Evolutionary conservation across 2,113 vertebrate species (phyloP), one percentile per base, ranked within the genome.

Genomic region (Oxyruncus cristatus): DNA sequence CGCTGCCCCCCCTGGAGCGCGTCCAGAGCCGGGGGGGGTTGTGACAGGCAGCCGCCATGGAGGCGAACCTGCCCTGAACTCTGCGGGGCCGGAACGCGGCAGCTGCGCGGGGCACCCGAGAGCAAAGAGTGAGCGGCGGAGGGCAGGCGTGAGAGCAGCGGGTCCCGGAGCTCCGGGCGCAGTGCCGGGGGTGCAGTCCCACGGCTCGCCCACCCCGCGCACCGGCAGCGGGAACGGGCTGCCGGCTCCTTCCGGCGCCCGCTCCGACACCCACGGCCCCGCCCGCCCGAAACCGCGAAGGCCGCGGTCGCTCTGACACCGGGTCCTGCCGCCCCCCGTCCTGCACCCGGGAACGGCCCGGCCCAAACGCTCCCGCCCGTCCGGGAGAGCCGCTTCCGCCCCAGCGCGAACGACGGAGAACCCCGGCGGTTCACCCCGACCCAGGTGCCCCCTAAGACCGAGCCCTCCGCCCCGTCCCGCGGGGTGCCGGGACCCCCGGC

Each of bases 111-210:
- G 21, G 13, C 53, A 32, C 12, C 59, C 6, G 65, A 42, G 70
- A 41, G 19, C 70, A 0, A 28, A n/a, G 44, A 0, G 59, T 0
- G 52, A 47, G 58, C 6, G 21, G 65, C 20, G 0, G 21, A 8
- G 16, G 15, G 50, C 16, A 37, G 35, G 44, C 1, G 4, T 2
- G 23, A 19, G 3, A 55, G 80, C 37, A 18, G 80, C 35, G 11
- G 26, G 32, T 12, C 27, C 4, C 37, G 35, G 42, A 1, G 49
- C 32, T 28, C 11, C 14, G 33, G 1, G 8, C 13, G 82, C 72
- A 8, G 32, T 3, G 35, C 39, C 39, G 46, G 11, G 46, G 37
- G 6, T 14, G 33, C 27, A 47, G 52, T 35, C 72, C 61, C 49
- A n/a, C 82, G 4, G 23, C 61, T 4, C 46, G 55, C 42, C 50